phyloP scores from a whole-genome alignment of 1,140 invertebrate species.

The Drosophila pectinifera region DNA sequence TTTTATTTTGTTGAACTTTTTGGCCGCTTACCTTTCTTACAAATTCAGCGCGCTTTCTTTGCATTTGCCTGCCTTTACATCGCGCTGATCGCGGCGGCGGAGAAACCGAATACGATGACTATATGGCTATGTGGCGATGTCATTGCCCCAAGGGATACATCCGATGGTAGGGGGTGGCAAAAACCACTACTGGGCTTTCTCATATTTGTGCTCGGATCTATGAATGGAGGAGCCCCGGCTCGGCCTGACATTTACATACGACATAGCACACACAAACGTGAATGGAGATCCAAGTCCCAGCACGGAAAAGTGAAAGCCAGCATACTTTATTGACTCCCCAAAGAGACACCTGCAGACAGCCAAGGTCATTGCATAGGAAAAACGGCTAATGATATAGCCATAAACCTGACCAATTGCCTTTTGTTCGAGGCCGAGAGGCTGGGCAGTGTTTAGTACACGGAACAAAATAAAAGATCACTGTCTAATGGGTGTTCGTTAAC shows the following conservation, averaged over 20 bases:
- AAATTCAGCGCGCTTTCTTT: conserved; percentile 77
- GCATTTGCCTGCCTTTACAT: conserved; percentile 48
- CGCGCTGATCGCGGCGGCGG: conserved; percentile 18
- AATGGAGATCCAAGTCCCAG: conserved; percentile 18
- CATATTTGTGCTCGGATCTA: conserved; percentile 28
- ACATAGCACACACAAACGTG: conserved; percentile 12
- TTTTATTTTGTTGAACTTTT: conserved; percentile 36
- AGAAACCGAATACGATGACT: conserved; percentile 49
- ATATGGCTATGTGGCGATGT: conserved; percentile 33
- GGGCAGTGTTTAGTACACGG: conserved; percentile 6
- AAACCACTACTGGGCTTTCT: conserved; percentile 66
- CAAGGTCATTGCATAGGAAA: conserved; percentile 65
- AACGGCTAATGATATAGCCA: conserved; percentile 45
- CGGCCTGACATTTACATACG: conserved; percentile 53
- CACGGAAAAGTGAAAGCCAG: conserved; percentile 68
- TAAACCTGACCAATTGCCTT: conserved; percentile 42
- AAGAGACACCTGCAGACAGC: conserved; percentile 61
- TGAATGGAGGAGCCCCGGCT: conserved; percentile 39
- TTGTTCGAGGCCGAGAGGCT: conserved; percentile 40
- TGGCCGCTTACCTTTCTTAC: conserved; percentile 52
- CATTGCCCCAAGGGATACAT: conserved; percentile 63
- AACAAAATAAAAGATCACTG: neutral
- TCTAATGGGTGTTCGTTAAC: neutral
- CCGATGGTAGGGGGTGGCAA: conserved; percentile 19
- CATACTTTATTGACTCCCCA: conserved; percentile 49